phyloP scores from a whole-genome alignment of 2,113 vertebrate species.

The Talpa occidentalis region DNA sequence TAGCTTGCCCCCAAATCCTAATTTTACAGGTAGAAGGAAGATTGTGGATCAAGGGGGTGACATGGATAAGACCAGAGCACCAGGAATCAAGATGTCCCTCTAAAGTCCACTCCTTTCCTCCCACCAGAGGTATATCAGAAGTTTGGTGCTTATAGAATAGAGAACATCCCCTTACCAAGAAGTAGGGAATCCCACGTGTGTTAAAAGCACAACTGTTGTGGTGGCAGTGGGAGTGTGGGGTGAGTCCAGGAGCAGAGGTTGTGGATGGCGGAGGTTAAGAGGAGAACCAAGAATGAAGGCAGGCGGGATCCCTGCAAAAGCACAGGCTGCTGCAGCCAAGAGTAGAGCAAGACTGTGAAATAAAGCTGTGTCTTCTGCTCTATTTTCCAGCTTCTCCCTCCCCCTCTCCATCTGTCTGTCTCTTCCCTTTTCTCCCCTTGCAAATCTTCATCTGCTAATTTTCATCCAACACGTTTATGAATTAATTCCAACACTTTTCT shows the following conservation, averaged over 20 bases:
- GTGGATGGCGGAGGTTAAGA: background rate
- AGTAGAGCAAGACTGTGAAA: slow-evolving; percentile 47
- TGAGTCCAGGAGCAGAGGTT: background rate
- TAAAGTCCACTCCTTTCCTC: background rate
- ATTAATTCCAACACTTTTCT: slow-evolving; percentile 82
- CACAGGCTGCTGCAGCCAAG: slow-evolving; percentile 3
- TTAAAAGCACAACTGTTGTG: slow-evolving; percentile 64
- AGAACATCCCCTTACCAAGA: background rate
- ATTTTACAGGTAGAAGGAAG: background rate
- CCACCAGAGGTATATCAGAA: background rate
- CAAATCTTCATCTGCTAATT: slow-evolving; percentile 86
- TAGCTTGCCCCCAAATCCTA: background rate
- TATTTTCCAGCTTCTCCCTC: slow-evolving; percentile 80
- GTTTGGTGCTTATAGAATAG: background rate
- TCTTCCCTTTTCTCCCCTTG: slow-evolving; percentile 76
- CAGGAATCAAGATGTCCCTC: background rate
- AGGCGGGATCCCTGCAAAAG: slow-evolving; percentile 25
- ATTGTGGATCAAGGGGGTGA: background rate
- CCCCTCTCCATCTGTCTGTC: slow-evolving; percentile 88
- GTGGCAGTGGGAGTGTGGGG: background rate
- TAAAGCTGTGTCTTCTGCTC: slow-evolving; percentile 64
- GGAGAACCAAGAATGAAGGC: background rate
- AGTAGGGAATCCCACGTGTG: background rate
- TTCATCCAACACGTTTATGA: slow-evolving; percentile 82
- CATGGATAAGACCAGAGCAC: too few species aligned